Percentiles rank a stretch among this genome's conserved stretches.
Conservation (phyloP, 1,140 invertebrate species). For the Drosophila lowei region DNA sequence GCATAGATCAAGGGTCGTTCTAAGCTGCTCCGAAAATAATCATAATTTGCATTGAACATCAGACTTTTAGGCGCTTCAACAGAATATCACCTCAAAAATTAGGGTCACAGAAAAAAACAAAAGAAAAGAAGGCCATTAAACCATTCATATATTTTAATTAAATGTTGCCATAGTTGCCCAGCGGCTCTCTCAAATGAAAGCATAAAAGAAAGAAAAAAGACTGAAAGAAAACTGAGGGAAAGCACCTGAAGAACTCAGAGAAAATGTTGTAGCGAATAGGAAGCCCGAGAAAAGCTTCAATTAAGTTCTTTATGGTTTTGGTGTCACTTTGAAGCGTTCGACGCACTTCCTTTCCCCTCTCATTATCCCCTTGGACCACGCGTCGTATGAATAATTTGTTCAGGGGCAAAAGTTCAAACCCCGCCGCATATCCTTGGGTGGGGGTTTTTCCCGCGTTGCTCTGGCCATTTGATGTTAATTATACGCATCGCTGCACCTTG, state of each 20-base stretch:
- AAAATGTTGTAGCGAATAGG: neutral
- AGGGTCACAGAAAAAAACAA: neutral
- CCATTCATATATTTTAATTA: conserved; percentile 63
- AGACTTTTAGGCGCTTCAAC: conserved; percentile 22
- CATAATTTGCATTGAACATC: conserved; percentile 33
- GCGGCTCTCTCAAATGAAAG: conserved; percentile 32
- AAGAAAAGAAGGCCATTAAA: conserved; percentile 8
- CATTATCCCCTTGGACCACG: conserved; percentile 12
- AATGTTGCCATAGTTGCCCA: conserved; percentile 67
- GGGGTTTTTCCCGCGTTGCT: neutral
- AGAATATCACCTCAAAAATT: conserved; percentile 23
- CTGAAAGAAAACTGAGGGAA: conserved; percentile 28
- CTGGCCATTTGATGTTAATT: conserved; percentile 65
- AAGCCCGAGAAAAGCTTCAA: conserved; percentile 54
- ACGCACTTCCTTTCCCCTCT: neutral
- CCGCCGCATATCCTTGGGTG: neutral
- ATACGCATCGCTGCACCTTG: conserved; percentile 59
- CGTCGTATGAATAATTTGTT: conserved; percentile 48
- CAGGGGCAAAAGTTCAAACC: conserved; percentile 20
- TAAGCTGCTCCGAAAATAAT: conserved; percentile 13
- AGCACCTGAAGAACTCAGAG: conserved; percentile 46
- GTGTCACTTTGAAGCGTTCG: conserved; percentile 33
- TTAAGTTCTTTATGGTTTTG: conserved; percentile 58
- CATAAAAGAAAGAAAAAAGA: neutral
- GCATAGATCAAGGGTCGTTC: conserved; percentile 29